These are phyloP conservation scores for Hydrophis major DNA, from an alignment of 2,797 vertebrate species.

Conservation along the genomic window DNA sequence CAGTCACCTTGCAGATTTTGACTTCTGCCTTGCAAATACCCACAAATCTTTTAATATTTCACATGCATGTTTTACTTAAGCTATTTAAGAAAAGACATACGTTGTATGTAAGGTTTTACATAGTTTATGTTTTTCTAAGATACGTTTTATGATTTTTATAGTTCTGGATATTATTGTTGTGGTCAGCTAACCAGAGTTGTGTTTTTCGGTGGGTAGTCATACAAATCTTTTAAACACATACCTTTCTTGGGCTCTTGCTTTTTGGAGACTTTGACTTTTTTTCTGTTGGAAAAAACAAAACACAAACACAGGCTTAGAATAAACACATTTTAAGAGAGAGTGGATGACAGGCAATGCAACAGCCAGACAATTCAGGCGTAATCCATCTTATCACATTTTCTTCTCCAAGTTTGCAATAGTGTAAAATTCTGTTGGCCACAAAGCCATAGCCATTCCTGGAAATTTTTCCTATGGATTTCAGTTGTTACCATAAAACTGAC, in stretches of 20 bases:
- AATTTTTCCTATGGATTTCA: neutral
- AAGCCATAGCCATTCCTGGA: neutral
- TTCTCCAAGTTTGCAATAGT: neutral
- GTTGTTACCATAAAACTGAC: too few species aligned
- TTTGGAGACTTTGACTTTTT: conserved; percentile 76
- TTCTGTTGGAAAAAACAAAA: conserved; percentile 69
- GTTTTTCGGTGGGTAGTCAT: neutral
- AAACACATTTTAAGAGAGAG: neutral
- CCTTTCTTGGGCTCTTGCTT: conserved; percentile 76
- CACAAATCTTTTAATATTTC: neutral
- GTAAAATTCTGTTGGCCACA: neutral
- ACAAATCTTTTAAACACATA: conserved; percentile 53
- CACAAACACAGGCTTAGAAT: neutral
- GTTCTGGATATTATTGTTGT: neutral
- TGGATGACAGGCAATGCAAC: neutral
- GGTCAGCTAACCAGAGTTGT: neutral
- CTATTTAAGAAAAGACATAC: neutral
- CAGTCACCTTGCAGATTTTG: neutral
- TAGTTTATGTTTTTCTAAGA: neutral
- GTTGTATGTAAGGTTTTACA: neutral
- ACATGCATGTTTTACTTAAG: conserved; percentile 18
- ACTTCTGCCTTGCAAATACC: neutral
- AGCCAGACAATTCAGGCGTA: neutral
- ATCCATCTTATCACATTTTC: neutral
- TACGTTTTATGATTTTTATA: neutral